These are phyloP conservation scores for Drosophila tanythrix DNA, from an alignment of 2,888 invertebrate genomes.

Conservation along the genomic window DNA sequence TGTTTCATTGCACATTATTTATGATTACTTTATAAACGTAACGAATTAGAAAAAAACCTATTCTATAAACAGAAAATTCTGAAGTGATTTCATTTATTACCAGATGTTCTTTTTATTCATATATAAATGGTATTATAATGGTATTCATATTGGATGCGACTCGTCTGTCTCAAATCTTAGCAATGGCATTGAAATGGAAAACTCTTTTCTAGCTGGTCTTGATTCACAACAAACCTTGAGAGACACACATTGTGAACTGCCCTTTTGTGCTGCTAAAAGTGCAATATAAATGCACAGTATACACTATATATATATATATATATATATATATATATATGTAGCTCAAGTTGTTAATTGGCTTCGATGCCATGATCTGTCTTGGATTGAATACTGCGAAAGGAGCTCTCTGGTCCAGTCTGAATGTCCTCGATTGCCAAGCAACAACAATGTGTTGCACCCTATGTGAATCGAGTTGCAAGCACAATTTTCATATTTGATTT, in stretches of 20 bases:
- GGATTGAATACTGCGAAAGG: neutral
- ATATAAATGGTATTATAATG: neutral
- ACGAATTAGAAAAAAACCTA: too few species aligned
- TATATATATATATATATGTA: too few species aligned
- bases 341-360: conserved; percentile 23
- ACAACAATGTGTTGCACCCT: neutral
- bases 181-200: neutral
- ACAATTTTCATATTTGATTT: neutral
- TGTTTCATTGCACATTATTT: neutral
- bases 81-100: neutral
- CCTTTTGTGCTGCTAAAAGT: conserved; percentile 6
- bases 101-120: neutral
- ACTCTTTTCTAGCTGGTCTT: neutral
- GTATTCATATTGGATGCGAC: neutral
- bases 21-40: too few species aligned
- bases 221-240: neutral
- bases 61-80: neutral
- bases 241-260: neutral
- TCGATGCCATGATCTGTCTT: neutral
- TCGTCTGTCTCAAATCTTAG: neutral
- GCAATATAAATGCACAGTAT: conserved; percentile 28
- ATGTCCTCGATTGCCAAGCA: neutral
- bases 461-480: neutral
- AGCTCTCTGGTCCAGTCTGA: neutral
- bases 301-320: too few species aligned